These are phyloP conservation scores for Paramuricea clavata DNA, from an alignment of 92 coral and sea anemone genomes.

Conservation along the genomic window DNA sequence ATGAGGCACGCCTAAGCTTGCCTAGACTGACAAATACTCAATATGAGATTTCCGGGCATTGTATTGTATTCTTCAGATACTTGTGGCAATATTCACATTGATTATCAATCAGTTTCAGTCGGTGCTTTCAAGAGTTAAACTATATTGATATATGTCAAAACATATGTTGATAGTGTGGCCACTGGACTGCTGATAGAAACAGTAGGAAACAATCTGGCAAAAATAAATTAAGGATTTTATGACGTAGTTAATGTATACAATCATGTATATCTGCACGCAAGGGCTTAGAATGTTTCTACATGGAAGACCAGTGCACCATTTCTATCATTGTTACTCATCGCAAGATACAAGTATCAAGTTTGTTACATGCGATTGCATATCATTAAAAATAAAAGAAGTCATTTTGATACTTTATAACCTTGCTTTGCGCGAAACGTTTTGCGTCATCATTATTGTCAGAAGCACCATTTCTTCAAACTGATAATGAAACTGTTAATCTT, in stretches of 20 bases:
- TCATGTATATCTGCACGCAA: neutral
- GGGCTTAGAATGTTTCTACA: no score
- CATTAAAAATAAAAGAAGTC: no score
- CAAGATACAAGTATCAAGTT: neutral
- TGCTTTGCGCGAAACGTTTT: no score
- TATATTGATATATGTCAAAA: neutral
- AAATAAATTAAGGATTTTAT: neutral
- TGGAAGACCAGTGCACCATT: neutral
- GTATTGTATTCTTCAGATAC: neutral
- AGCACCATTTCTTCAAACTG: no score
- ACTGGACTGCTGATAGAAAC: slow-evolving; percentile 5
- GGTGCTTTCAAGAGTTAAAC: neutral
- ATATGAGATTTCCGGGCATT: slow-evolving; percentile 16
- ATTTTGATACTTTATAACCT: no score
- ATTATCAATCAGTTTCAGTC: neutral
- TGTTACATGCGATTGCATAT: neutral
- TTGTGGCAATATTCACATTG: neutral
- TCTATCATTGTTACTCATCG: neutral
- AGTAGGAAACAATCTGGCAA: neutral
- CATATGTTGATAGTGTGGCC: neutral
- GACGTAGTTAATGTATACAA: neutral
- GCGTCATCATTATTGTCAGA: no score
- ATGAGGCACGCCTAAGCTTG: slow-evolving; percentile 6
- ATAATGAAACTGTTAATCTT: no score
- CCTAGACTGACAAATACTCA: neutral